phyloP scores from a whole-genome alignment of 2,113 vertebrate genomes.

The Onychostoma macrolepis region DNA sequence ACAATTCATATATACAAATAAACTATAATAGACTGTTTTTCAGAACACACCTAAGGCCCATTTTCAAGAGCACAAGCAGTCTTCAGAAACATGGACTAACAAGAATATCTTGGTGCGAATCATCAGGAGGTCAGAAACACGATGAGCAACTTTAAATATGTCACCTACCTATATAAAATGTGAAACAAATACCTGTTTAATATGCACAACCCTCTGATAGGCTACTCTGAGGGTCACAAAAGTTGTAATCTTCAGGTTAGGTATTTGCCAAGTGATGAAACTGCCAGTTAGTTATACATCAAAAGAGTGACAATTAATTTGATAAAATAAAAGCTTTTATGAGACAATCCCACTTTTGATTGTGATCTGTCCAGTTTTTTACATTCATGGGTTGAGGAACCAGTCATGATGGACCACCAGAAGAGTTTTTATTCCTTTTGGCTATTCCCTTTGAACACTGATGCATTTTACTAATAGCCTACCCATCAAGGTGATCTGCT shows the following conservation, averaged over 20 bases:
- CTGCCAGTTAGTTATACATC: background rate
- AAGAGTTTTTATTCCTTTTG: conserved; percentile 5
- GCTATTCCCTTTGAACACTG: conserved; percentile 6
- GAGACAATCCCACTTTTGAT: background rate
- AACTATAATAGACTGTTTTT: conserved; percentile 54
- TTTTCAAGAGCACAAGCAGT: conserved; percentile 60
- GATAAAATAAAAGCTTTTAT: background rate
- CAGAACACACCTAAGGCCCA: conserved; percentile 64
- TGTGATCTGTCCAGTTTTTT: background rate
- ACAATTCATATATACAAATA: conserved; percentile 64
- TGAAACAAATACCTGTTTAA: conserved; percentile 7
- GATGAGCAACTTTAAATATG: background rate
- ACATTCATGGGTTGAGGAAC: background rate
- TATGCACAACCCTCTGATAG: background rate
- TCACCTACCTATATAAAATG: background rate
- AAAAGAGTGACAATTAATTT: background rate
- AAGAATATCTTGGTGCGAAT: background rate
- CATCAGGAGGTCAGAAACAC: background rate
- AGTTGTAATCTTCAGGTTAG: background rate
- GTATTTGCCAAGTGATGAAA: background rate
- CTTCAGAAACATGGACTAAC: conserved; percentile 43
- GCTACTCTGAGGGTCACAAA: background rate
- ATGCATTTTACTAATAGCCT: background rate
- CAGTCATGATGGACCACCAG: background rate
- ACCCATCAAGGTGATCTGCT: background rate